phyloP scores from a whole-genome alignment of 2,888 invertebrate genomes.

The Zootermopsis nevadensis region DNA sequence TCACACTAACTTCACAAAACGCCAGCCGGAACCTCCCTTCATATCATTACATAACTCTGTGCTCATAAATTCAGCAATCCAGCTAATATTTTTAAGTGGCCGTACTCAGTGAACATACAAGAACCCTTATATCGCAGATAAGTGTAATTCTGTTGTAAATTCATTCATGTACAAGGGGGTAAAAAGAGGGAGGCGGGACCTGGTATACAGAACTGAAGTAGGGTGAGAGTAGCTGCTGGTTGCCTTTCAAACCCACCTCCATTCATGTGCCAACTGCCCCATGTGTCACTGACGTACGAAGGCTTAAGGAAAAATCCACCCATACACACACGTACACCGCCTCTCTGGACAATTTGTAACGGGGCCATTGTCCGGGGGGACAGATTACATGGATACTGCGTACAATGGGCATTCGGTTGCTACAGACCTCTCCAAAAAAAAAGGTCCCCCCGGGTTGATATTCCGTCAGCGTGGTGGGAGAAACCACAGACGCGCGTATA shows the following conservation, averaged over 20 bases:
- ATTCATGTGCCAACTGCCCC: conserved; percentile 2
- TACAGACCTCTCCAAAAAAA: background rate
- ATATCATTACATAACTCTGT: background rate
- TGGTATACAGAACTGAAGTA: conserved; percentile 9
- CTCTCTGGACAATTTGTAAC: conserved; percentile 22
- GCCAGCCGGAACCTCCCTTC: background rate
- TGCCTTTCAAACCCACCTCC: conserved; percentile 32
- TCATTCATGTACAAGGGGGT: conserved; percentile 21
- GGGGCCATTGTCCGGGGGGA: background rate
- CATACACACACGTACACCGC: background rate
- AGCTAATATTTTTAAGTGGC: conserved; percentile 12
- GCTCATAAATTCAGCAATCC: background rate
- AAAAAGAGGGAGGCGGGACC: background rate
- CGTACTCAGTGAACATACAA: background rate
- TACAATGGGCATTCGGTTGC: conserved; percentile 3
- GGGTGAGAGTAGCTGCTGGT: background rate
- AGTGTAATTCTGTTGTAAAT: conserved; percentile 36
- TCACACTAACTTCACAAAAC: background rate
- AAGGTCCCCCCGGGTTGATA: background rate
- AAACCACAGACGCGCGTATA: too few relatives aligned
- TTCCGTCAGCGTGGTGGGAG: background rate
- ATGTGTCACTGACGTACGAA: background rate
- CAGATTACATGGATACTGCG: conserved; percentile 31
- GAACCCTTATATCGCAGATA: conserved; percentile 22
- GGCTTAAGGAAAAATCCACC: background rate